Evolutionary conservation across 2,797 vertebrate species (phyloP).

Genomic region (Scleropages formosus): DNA sequence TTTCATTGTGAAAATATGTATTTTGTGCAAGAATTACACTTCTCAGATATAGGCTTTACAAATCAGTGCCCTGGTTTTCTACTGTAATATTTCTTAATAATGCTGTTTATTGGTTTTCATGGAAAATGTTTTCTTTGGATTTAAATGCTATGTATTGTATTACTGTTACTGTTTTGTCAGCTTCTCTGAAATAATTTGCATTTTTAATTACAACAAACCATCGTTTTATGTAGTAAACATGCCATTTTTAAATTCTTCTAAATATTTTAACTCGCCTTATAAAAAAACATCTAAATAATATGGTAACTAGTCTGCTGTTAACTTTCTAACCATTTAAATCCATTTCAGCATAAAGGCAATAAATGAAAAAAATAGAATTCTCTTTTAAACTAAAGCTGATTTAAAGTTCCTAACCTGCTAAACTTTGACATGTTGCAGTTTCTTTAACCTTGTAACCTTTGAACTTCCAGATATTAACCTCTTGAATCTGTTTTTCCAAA

Average conservation of each 20-base stretch:
- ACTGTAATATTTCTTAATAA: constrained; percentile 29
- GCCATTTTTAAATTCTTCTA: constrained; percentile 62
- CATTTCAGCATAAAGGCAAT: constrained; percentile 51
- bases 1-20: constrained; percentile 23
- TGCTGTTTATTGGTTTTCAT: constrained; percentile 27
- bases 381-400: constrained; percentile 67
- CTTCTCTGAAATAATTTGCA: constrained; percentile 11
- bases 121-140: constrained; percentile 36
- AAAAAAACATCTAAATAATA: constrained; percentile 75
- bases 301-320: constrained; percentile 71
- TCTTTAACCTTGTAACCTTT: constrained; percentile 80
- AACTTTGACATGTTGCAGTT: constrained; percentile 65
- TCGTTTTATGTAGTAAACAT: constrained; percentile 34
- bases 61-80: constrained; percentile 6
- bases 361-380: constrained; percentile 52
- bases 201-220: constrained; percentile 17
- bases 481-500: constrained; percentile 93
- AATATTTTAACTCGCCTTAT: constrained; percentile 60
- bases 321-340: constrained; percentile 67
- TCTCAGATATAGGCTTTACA: constrained; percentile 8
- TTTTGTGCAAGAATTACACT: neutral
- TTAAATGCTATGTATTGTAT: constrained; percentile 41
- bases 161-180: constrained; percentile 9
- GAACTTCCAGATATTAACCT: constrained; percentile 83
- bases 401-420: constrained; percentile 74